Conservation (phyloP, 2,113 vertebrate genomes). For the Eurypyga helias region DNA sequence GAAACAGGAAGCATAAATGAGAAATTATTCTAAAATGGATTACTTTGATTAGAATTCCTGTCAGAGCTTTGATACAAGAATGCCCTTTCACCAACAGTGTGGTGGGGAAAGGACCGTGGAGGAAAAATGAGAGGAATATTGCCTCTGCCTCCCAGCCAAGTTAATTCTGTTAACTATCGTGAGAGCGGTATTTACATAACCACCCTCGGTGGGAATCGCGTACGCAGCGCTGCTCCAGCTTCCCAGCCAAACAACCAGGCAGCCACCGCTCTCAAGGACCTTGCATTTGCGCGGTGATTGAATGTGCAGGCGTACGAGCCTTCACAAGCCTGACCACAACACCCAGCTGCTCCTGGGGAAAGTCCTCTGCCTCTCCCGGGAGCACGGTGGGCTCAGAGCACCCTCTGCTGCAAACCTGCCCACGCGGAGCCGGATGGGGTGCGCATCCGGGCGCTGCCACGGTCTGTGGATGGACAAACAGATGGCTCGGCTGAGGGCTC, state of each 20-base stretch:
- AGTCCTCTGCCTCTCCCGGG: neutral
- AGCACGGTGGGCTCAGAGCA: neutral
- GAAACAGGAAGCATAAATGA: neutral
- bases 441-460: rapidly evolving
- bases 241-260: neutral
- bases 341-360: neutral
- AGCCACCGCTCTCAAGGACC: neutral
- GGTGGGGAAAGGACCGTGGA: neutral
- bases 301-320: rapidly evolving
- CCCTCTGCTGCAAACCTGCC: slow-evolving; percentile 18
- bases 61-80: neutral
- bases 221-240: neutral
- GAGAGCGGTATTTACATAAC: neutral
- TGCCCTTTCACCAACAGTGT: neutral
- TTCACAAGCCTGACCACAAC: neutral
- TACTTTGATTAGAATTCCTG: slow-evolving; percentile 7
- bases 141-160: neutral
- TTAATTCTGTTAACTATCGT: neutral
- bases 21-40: neutral
- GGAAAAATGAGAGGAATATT: neutral
- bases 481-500: rapidly evolving
- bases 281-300: rapidly evolving
- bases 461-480: rapidly evolving
- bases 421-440: rapidly evolving
- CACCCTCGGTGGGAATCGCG: neutral